Percentiles rank a stretch among this genome's conserved stretches.
Conservation (phyloP, 2,888 invertebrate genomes). For the Byasa hedistus region DNA sequence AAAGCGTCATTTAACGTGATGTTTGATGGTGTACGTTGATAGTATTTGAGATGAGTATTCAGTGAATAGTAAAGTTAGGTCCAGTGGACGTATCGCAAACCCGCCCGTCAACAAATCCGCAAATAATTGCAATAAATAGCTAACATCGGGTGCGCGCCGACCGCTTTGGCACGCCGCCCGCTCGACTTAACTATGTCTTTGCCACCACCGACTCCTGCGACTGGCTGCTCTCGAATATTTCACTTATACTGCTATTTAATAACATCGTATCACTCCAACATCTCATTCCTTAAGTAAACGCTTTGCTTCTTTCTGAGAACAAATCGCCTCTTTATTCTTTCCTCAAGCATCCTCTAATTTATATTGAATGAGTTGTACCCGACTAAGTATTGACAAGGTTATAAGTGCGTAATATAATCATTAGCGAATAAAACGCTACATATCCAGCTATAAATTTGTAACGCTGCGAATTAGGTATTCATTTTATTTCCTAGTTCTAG, state of each 20-base stretch:
- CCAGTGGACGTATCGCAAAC: conserved; percentile 15
- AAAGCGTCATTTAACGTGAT: background rate
- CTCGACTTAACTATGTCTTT: conserved; percentile 23
- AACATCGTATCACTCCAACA: background rate
- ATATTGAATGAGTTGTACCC: too few relatives aligned
- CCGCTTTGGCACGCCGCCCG: conserved; percentile 34
- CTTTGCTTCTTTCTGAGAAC: background rate
- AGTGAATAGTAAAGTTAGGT: conserved; percentile 14
- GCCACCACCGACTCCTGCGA: conserved; percentile 8
- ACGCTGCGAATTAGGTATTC: too few relatives aligned
- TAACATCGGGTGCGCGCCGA: conserved; percentile 33
- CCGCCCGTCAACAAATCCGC: conserved; percentile 44
- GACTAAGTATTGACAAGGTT: too few relatives aligned
- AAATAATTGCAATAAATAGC: conserved; percentile 62
- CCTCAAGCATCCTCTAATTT: too few relatives aligned
- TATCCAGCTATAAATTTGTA: too few relatives aligned
- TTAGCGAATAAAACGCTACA: too few relatives aligned
- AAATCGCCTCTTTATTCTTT: too few relatives aligned
- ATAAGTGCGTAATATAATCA: too few relatives aligned
- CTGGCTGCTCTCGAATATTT: conserved; percentile 3
- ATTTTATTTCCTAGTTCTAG: too few relatives aligned
- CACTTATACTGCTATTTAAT: conserved; percentile 5
- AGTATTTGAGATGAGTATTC: background rate
- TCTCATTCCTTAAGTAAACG: background rate
- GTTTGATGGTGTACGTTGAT: background rate